phyloP scores from a whole-genome alignment of 2,113 vertebrate species.

The Potamarius usumacintae region DNA sequence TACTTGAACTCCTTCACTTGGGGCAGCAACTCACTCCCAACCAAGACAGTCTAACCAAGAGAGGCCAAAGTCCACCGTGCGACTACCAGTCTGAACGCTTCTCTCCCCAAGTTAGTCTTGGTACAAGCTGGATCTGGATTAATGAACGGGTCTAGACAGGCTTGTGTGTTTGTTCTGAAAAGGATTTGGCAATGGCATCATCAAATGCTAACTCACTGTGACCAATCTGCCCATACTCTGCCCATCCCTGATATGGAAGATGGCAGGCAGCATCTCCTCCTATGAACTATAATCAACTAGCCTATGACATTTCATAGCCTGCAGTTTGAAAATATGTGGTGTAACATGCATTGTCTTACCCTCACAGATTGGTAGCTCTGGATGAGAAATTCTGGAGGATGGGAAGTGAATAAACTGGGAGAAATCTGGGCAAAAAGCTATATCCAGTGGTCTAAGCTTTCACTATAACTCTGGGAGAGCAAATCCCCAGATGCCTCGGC shows the following conservation, averaged over 20 bases:
- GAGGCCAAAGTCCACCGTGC: slow-evolving; percentile 27
- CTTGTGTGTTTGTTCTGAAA: slow-evolving; percentile 56
- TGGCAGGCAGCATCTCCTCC: neutral
- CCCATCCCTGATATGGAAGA: neutral
- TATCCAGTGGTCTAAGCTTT: neutral
- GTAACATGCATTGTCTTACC: neutral
- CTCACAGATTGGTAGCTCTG: no score
- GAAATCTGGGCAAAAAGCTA: neutral
- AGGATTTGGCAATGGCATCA: slow-evolving; percentile 9
- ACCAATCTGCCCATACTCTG: slow-evolving; percentile 63
- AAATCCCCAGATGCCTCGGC: neutral
- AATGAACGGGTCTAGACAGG: slow-evolving; percentile 51
- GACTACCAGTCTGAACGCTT: neutral
- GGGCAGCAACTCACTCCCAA: no score
- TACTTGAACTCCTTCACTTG: no score
- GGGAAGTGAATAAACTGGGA: neutral
- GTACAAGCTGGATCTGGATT: slow-evolving; percentile 52
- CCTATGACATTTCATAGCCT: neutral
- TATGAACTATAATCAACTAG: neutral
- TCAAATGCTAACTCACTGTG: slow-evolving; percentile 34
- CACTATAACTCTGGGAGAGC: neutral
- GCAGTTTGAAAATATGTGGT: neutral
- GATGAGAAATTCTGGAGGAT: neutral
- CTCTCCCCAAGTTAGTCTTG: slow-evolving; percentile 28
- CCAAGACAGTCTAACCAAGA: neutral